phyloP scores from a whole-genome alignment of 2,797 vertebrate species.

The Peromyscus melanophrys region DNA sequence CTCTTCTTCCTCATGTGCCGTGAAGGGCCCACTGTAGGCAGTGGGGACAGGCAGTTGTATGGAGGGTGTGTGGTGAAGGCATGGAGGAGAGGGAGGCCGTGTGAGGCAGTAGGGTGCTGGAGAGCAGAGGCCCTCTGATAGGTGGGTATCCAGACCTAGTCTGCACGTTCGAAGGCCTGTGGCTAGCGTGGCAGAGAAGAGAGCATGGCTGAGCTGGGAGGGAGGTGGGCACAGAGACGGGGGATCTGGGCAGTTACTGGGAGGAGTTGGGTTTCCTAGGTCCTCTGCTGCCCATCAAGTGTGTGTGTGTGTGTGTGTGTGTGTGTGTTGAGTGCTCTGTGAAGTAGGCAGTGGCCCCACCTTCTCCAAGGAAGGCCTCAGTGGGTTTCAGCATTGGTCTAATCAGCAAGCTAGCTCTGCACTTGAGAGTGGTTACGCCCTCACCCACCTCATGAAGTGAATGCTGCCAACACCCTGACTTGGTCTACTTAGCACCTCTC shows the following conservation, averaged over 20 bases:
- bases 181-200: background rate
- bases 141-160: background rate
- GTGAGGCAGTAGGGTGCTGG: background rate
- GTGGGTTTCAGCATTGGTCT: background rate
- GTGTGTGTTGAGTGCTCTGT: background rate
- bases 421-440: accelerated
- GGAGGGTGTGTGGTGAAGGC: background rate
- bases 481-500: background rate
- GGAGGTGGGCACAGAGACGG: too few species aligned
- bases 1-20: background rate
- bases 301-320: background rate
- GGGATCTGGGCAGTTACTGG: background rate
- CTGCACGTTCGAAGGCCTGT: background rate
- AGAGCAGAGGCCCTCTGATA: background rate
- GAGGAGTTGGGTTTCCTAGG: background rate
- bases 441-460: background rate
- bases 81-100: background rate
- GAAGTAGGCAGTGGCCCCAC: background rate
- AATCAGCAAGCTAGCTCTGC: background rate
- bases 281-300: background rate
- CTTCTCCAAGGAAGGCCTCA: background rate
- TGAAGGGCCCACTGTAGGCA: background rate
- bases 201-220: background rate
- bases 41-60: background rate
- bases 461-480: background rate